Base-by-base conservation (phyloP, 2,113 vertebrate species). In the Nannobrachium achirus region DNA sequence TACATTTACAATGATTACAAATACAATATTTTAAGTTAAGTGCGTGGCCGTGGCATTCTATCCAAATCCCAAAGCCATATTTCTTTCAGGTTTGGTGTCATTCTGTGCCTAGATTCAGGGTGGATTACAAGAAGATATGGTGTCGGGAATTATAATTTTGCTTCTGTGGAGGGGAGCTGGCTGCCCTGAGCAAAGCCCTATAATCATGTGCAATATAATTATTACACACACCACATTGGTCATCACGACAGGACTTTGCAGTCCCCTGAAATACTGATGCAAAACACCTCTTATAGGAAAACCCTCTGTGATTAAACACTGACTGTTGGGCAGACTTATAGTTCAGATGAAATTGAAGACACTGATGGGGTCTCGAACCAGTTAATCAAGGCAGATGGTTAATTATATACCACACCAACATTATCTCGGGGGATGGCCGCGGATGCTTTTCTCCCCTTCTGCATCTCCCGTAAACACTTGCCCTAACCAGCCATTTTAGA, bases 401-500 rank as follows among this genome's bases (percentile, higher is more conserved):
- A 72, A 55, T 38, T 57, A 57, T 63, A 33, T 42, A 38, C n/a
- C n/a, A n/a, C 14, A 42, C 25, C 25, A 5, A 64, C 57, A 63
- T 20, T 66, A 45, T 69, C 79, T 70, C 55, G 13, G 14, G 74
- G 61, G 78, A 62, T 56, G 41, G 55, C 52, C 59, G 65, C 73
- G 53, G 72, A 71, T 10, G 50, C 58, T 58, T 13, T 13, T 63
- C 49, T 74, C 63, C 71, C 73, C 56, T 67, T 71, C 72, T 70
- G 41, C 65, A 69, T 38, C 67, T 72, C 61, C 69, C 78, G 76
- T 66, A 39, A 59, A 48, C 55, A 67, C 42, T 10, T 58, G 75
- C 82, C 76, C 56, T 66, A 72, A 84, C n/a, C 86, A 89, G 89
- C 88, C 90, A 90, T 91, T 88, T 91, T 91, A 88, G 82, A 73